Conservation (phyloP, 2,888 invertebrate species). For the Folsomia candida region DNA sequence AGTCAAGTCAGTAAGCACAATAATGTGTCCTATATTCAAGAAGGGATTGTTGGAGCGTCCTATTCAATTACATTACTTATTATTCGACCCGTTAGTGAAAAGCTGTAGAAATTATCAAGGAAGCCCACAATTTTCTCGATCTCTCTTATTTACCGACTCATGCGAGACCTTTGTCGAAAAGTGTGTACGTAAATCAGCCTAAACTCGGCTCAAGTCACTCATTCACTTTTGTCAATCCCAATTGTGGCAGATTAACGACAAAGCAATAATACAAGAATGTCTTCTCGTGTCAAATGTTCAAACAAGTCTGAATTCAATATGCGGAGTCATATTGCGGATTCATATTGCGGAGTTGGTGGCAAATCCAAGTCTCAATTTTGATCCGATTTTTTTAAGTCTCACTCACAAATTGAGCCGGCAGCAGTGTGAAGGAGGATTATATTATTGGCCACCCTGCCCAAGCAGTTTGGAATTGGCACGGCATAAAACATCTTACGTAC, state of each 20-base stretch:
- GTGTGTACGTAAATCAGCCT: background rate
- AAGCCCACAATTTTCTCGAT: no score
- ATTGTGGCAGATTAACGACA: background rate
- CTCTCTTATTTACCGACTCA: no score
- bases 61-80: background rate
- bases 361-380: background rate
- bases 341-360: background rate
- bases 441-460: background rate
- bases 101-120: background rate
- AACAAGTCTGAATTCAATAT: no score
- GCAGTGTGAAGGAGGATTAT: background rate
- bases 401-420: constrained; percentile 16
- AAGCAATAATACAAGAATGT: no score
- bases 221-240: no score
- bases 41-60: no score
- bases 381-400: background rate
- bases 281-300: no score
- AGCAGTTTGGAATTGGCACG: constrained; percentile 8
- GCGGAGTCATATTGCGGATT: no score
- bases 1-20: background rate
- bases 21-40: background rate
- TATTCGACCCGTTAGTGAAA: background rate
- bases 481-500: constrained; percentile 17
- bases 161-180: no score
- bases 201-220: background rate